Conservation (phyloP, 2,797 vertebrate species). For the Acanthornis magna region DNA sequence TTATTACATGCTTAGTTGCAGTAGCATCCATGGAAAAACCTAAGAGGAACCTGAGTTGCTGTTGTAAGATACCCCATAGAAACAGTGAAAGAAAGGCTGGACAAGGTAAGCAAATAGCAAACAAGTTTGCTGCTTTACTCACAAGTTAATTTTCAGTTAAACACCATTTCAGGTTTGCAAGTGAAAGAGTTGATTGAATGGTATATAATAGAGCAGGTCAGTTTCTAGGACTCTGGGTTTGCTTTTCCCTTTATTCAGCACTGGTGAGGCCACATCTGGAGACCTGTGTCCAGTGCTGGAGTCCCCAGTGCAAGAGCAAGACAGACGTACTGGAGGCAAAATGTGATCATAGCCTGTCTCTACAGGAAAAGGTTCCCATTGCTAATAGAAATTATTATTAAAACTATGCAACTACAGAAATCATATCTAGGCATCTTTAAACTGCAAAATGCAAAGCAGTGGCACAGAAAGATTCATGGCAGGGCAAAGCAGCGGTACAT, state of each 20-base stretch:
- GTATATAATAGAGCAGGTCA: not conserved
- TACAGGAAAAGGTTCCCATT: not conserved
- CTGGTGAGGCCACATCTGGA: not conserved
- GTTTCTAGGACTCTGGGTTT: not conserved
- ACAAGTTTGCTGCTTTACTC: not conserved
- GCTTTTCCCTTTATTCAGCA: not conserved
- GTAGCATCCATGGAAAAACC: not conserved
- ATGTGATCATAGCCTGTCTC: not conserved
- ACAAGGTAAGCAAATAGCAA: not conserved
- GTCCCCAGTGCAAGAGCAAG: not conserved
- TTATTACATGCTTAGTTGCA: not conserved
- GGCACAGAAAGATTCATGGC: not conserved
- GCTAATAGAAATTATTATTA: not conserved
- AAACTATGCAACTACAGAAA: not conserved
- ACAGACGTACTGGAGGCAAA: not conserved
- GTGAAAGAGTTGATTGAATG: not conserved
- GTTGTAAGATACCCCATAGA: not conserved
- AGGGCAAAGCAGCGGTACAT: not conserved
- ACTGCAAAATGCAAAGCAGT: not conserved
- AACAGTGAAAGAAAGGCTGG: not conserved
- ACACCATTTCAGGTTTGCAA: not conserved
- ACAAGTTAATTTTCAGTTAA: not conserved
- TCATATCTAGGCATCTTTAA: not conserved
- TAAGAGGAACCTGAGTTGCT: not conserved
- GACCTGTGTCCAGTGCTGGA: not conserved